Evolutionary conservation across 2,888 invertebrate genomes (phyloP).

Genomic region (Xanthorhoe spadicearia): DNA sequence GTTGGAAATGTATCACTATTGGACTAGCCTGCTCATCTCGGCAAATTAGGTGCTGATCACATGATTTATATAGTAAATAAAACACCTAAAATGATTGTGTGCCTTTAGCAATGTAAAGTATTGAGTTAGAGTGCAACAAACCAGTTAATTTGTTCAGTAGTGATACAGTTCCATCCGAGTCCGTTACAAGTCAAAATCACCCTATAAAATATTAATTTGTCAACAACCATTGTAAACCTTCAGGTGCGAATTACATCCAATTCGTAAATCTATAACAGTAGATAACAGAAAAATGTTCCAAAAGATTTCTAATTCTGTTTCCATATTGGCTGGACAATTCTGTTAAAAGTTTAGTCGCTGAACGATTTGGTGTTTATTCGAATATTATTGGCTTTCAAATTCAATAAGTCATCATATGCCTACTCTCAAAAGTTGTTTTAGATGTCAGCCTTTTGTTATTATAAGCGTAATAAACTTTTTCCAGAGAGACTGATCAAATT

Average conservation of each 20-base stretch:
- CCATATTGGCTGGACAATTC: constrained; percentile 15
- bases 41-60: constrained; percentile 13
- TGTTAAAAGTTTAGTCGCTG: too few relatives aligned
- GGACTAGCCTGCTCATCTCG: neutral
- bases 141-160: constrained; percentile 1
- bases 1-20: constrained; percentile 16
- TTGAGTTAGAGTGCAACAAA: neutral
- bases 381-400: too few relatives aligned
- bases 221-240: constrained; percentile 38
- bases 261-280: constrained; percentile 32
- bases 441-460: too few relatives aligned
- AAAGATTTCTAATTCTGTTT: constrained; percentile 20
- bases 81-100: neutral
- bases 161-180: constrained; percentile 27
- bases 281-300: constrained; percentile 35
- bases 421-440: too few relatives aligned
- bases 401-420: too few relatives aligned
- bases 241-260: constrained; percentile 32
- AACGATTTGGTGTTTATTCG: too few relatives aligned
- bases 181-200: constrained; percentile 29
- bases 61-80: neutral
- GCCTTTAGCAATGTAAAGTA: neutral
- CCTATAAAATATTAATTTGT: constrained; percentile 37
- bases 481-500: neutral
- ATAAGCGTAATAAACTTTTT: neutral